Conservation (phyloP, 2,888 invertebrate species). For the Caenorhabditis afra region DNA sequence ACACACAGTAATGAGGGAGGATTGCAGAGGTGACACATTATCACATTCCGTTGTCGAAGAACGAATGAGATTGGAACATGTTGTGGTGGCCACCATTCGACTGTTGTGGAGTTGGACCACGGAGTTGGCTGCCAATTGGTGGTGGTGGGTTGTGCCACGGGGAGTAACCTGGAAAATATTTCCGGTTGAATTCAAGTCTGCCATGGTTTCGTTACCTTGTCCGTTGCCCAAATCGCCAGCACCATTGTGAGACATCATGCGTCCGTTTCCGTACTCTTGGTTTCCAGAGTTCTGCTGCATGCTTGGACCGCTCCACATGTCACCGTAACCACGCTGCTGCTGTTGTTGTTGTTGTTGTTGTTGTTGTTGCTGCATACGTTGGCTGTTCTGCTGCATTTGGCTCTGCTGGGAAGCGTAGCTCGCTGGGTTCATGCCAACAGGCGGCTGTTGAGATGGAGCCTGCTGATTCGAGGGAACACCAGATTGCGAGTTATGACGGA, state of each 20-base stretch:
- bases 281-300: conserved; percentile 28
- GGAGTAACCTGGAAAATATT: conserved; percentile 34
- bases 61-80: conserved; percentile 39
- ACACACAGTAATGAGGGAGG: background rate
- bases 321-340: conserved; percentile 33
- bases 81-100: conserved; percentile 29
- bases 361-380: conserved; percentile 47
- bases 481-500: conserved; percentile 24
- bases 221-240: conserved; percentile 31
- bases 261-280: conserved; percentile 32
- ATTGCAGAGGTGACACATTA: background rate
- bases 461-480: conserved; percentile 9
- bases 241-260: conserved; percentile 48
- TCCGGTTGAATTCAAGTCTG: background rate
- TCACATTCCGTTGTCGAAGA: conserved; percentile 50
- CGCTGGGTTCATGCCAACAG: conserved; percentile 6
- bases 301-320: conserved; percentile 31
- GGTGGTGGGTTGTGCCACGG: conserved; percentile 40
- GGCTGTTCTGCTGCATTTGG: conserved; percentile 41
- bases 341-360: conserved; percentile 45
- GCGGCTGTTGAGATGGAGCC: conserved; percentile 1
- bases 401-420: conserved; percentile 26
- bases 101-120: conserved; percentile 26
- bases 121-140: conserved; percentile 11
- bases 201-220: conserved; percentile 17